Base-by-base conservation (phyloP, 1,140 invertebrate species). In the Diploscapter pachys region DNA sequence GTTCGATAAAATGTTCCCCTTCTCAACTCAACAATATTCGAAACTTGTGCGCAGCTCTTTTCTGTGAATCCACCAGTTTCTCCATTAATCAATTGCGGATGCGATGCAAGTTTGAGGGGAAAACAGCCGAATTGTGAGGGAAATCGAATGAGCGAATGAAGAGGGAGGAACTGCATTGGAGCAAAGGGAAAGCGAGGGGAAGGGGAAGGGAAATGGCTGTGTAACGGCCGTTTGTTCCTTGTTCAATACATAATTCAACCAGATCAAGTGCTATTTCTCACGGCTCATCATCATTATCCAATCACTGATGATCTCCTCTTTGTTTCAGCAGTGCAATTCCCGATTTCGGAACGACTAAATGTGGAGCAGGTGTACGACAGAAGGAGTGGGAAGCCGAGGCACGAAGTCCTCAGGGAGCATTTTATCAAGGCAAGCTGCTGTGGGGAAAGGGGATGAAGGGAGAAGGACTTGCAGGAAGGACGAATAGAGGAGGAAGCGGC, bases 331-430 rank as follows among this genome's bases (percentile, higher is more conserved):
- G 83, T 85, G 63, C 84, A 84, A 75, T 85, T 85, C 70, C 83
- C 83, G 11, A 81, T 82, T 54, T 95, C 92, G 88, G 94, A 95
- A 88, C 95, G 96, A 89, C 89, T 99, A 86, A 94, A 93, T 82
- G 90, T 93, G 86, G 90, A 92, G 82, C 96, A 99, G 89, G 95
- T 98, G 80, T 99, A 98, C 89, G 96, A 99, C 89, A 87, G 92
- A 82, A 91, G 92, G 87, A 92, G 91, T 85, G 92, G 92, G 80
- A 95, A 95, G 88, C 96, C 96, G 79, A 91, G 93, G 86, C 93
- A 94, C 86, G 96, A 99, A 87, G 91, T 96, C 81, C 90, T 99
- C 79, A 99, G 98, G 89, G 93, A 98, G 88, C 96, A 99, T 89
- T 99, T 99, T 89, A 93, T 97, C 80, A 90, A 95, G 75, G 75